Percentiles rank a stretch among this genome's conserved stretches.
phyloP scores from a whole-genome alignment of 2,888 invertebrate genomes.

The Microctonus hyperodae region DNA sequence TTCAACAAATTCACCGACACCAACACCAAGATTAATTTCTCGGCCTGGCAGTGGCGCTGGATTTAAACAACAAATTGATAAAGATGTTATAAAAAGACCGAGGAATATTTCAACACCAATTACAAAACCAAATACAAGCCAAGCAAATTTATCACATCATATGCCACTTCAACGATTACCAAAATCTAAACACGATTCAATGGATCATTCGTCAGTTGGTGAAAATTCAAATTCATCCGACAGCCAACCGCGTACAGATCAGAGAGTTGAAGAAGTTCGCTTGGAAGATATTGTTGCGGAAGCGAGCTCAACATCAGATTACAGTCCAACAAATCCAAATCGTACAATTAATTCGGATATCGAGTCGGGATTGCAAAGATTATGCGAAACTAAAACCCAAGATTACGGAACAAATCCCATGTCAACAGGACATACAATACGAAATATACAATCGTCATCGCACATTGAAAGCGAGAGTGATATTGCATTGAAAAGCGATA shows the following conservation, averaged over 20 bases:
- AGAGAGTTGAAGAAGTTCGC: constrained; percentile 59
- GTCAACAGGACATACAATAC: constrained; percentile 32
- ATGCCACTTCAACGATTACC: constrained; percentile 56
- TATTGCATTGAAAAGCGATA: constrained; percentile 40
- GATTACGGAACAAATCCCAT: constrained; percentile 43
- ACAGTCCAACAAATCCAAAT: constrained; percentile 52
- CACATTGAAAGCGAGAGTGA: constrained; percentile 39
- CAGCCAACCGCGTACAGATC: constrained; percentile 56
- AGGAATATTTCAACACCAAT: constrained; percentile 57
- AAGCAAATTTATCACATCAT: constrained; percentile 55
- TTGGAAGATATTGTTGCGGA: constrained; percentile 60
- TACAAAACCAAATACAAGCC: constrained; percentile 57
- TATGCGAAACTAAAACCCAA: constrained; percentile 47
- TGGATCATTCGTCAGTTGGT: constrained; percentile 55
- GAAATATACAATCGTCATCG: constrained; percentile 44
- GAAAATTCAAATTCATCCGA: constrained; percentile 62
- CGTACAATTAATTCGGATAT: constrained; percentile 51
- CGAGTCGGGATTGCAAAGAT: constrained; percentile 50
- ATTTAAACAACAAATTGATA: constrained; percentile 57
- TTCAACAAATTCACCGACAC: constrained; percentile 43
- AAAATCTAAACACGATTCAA: constrained; percentile 52
- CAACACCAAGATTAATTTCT: constrained; percentile 43
- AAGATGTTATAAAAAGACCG: constrained; percentile 52
- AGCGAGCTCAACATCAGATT: constrained; percentile 54
- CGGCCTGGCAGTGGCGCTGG: constrained; percentile 49